These are phyloP conservation scores for Oncorhynchus keta DNA, from an alignment of 2,113 vertebrate genomes.

Conservation along the genomic window DNA sequence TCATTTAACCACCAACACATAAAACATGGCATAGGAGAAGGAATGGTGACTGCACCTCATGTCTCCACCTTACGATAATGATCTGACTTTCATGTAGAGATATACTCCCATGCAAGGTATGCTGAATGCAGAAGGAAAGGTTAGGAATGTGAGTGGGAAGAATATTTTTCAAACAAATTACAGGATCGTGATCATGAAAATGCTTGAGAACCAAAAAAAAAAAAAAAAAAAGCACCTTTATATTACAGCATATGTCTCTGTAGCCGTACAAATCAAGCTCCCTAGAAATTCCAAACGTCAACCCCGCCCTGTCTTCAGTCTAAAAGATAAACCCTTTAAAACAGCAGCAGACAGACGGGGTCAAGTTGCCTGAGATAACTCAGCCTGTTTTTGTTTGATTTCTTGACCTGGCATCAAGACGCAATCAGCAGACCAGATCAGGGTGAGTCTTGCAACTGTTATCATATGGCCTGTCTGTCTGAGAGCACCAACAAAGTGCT, in stretches of 20 bases:
- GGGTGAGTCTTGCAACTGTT: neutral
- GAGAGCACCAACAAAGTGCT: neutral
- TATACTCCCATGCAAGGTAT: slow-evolving; percentile 15
- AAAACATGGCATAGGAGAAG: neutral
- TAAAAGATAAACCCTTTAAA: neutral
- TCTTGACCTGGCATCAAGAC: neutral
- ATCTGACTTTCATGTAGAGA: slow-evolving; percentile 34
- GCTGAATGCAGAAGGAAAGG: slow-evolving; percentile 29
- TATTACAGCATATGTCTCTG: neutral
- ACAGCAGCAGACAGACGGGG: neutral
- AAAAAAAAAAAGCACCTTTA: neutral
- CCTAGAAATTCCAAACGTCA: neutral
- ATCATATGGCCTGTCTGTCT: neutral
- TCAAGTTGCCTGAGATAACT: neutral
- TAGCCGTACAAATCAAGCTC: neutral
- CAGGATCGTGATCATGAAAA: slow-evolving; percentile 15
- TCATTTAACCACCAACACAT: neutral
- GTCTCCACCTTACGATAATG: slow-evolving; percentile 30
- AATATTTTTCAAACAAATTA: slow-evolving; percentile 21
- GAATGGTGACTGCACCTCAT: neutral
- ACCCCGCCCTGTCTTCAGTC: neutral
- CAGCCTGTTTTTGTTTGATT: neutral
- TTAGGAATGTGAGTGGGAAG: neutral
- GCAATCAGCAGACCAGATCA: neutral
- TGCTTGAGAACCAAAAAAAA: neutral